phyloP scores from a whole-genome alignment of 1,140 invertebrate species.

The Anoplophora glabripennis region DNA sequence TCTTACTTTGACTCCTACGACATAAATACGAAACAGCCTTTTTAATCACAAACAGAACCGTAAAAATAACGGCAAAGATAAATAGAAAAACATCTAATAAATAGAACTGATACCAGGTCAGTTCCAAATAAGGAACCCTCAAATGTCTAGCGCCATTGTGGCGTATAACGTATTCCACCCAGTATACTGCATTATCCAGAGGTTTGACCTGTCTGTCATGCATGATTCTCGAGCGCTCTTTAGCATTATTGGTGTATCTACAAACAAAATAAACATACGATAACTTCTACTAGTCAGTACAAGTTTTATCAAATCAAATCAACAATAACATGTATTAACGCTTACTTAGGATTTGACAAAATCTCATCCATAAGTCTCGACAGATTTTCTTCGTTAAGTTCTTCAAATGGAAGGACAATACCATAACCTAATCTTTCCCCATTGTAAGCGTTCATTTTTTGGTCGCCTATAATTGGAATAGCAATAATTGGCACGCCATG shows the following conservation, averaged over 20 bases:
- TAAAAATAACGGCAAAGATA: slow-evolving; percentile 10
- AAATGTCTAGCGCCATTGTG: slow-evolving; percentile 58
- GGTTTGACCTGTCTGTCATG: slow-evolving; percentile 55
- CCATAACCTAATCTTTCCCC: slow-evolving; percentile 52
- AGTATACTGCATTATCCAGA: slow-evolving; percentile 61
- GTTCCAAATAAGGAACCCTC: slow-evolving; percentile 24
- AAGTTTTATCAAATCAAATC: too few relatives aligned
- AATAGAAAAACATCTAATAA: slow-evolving; percentile 25
- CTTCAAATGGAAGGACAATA: slow-evolving; percentile 33
- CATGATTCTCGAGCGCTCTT: slow-evolving; percentile 53
- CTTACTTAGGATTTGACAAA: slow-evolving; percentile 10
- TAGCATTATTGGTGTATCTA: slow-evolving; percentile 44
- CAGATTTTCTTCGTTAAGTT: slow-evolving; percentile 33
- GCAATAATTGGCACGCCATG: slow-evolving; percentile 69
- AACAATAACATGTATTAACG: background rate
- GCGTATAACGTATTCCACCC: slow-evolving; percentile 66
- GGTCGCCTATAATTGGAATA: slow-evolving; percentile 66
- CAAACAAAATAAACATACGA: slow-evolving; percentile 28
- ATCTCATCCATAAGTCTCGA: slow-evolving; percentile 17
- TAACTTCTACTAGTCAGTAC: slow-evolving; percentile 14
- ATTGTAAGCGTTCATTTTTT: slow-evolving; percentile 56
- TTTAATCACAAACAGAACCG: slow-evolving; percentile 1
- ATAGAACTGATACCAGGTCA: slow-evolving; percentile 36
- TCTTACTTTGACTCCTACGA: too few relatives aligned
- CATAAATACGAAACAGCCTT: background rate